Evolutionary conservation across 2,113 vertebrate genomes (phyloP).

Genomic region (Paramormyrops kingsleyae): DNA sequence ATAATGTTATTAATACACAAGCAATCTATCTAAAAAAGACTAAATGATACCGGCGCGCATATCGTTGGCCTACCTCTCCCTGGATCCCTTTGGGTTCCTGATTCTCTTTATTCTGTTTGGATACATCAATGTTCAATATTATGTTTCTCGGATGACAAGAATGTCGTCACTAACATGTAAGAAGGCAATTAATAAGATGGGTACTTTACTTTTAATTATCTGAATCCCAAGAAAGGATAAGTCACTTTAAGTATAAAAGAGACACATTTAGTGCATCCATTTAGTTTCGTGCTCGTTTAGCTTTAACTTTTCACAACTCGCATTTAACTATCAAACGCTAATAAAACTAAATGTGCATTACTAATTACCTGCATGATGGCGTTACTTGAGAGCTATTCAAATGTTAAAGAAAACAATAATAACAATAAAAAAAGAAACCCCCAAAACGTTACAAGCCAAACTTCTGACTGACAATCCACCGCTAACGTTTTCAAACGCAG

Average conservation of each 20-base stretch:
- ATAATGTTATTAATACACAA: background rate
- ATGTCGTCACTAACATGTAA: background rate
- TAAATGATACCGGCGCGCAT: background rate
- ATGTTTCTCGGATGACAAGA: background rate
- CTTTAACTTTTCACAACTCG: background rate
- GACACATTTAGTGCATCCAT: background rate
- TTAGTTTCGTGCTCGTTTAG: background rate
- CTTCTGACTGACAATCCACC: background rate
- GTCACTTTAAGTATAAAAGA: background rate
- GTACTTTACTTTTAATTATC: background rate
- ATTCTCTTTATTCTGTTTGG: slow-evolving; percentile 65
- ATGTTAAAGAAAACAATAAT: background rate
- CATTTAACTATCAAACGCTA: background rate
- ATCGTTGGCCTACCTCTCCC: slow-evolving; percentile 42
- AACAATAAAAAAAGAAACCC: background rate
- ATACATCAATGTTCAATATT: background rate
- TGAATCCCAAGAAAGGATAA: background rate
- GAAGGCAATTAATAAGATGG: background rate
- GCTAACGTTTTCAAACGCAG: slow-evolving; percentile 13
- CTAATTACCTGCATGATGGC: slow-evolving; percentile 28
- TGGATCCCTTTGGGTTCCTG: slow-evolving; percentile 41
- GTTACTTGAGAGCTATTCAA: background rate
- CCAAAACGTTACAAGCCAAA: background rate
- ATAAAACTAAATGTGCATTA: background rate
- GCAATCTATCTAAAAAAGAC: background rate